These are phyloP conservation scores for Calameuta filiformis DNA, from an alignment of 2,888 invertebrate genomes.

Conservation along the genomic window DNA sequence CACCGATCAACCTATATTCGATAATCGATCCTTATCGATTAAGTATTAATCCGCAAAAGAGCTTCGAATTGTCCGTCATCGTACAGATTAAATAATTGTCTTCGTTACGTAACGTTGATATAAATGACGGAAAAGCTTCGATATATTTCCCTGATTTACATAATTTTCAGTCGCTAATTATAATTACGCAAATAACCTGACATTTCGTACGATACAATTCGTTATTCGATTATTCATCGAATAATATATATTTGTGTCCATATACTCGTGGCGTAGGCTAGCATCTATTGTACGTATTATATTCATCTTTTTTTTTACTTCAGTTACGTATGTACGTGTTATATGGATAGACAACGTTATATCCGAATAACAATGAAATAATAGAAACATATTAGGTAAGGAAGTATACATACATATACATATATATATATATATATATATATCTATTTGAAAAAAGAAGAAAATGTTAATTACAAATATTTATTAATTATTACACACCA, in stretches of 20 bases:
- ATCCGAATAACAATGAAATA: slow-evolving; percentile 61
- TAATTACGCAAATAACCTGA: neutral
- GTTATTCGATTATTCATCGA: neutral
- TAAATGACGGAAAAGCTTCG: neutral
- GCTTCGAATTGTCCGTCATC: neutral
- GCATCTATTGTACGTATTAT: neutral
- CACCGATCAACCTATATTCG: neutral
- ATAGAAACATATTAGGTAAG: slow-evolving; percentile 64
- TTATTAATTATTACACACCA: slow-evolving; percentile 8
- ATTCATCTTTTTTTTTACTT: slow-evolving; percentile 22
- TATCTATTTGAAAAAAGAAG: slow-evolving; percentile 3
- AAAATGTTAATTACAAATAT: slow-evolving; percentile 9
- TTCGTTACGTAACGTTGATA: neutral
- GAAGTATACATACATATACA: slow-evolving; percentile 16
- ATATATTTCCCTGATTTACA: neutral
- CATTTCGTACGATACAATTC: neutral
- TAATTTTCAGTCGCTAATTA: neutral
- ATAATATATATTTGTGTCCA: slow-evolving; percentile 10
- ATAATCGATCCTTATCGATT: neutral
- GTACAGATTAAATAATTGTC: neutral
- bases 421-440: neutral
- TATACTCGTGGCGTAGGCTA: neutral
- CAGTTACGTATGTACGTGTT: slow-evolving; percentile 46
- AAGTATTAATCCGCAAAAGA: neutral
- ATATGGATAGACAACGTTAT: slow-evolving; percentile 51